phyloP scores from a whole-genome alignment of 1,140 invertebrate species.

The Calephelis virginiensis region DNA sequence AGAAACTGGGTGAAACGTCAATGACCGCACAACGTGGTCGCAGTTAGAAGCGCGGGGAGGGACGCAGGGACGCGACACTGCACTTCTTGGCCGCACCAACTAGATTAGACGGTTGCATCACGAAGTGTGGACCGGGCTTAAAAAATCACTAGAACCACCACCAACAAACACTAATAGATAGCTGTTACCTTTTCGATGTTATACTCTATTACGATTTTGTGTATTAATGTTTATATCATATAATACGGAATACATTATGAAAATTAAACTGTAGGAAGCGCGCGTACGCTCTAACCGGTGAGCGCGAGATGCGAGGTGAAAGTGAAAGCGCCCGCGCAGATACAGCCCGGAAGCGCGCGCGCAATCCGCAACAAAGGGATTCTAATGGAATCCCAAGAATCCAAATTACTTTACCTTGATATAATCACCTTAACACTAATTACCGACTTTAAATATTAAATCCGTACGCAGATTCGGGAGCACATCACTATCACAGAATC shows the following conservation, averaged over 20 bases:
- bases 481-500: constrained; percentile 36
- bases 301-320: constrained; percentile 70
- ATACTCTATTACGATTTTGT: constrained; percentile 18
- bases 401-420: neutral
- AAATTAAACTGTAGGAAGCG: constrained; percentile 60
- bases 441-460: constrained; percentile 75
- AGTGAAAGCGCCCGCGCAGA: constrained; percentile 74
- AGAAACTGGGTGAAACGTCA: constrained; percentile 77
- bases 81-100: constrained; percentile 76
- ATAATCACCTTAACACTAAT: constrained; percentile 5
- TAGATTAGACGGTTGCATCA: constrained; percentile 77
- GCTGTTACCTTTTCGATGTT: neutral
- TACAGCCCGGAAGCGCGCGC: constrained; percentile 68
- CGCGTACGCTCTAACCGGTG: constrained; percentile 46
- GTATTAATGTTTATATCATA: constrained; percentile 29
- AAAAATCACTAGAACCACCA: constrained; percentile 44
- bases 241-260: constrained; percentile 51
- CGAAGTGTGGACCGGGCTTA: constrained; percentile 50
- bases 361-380: constrained; percentile 55
- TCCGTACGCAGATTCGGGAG: constrained; percentile 65
- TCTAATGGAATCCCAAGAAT: constrained; percentile 27
- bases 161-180: constrained; percentile 15
- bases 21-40: constrained; percentile 69
- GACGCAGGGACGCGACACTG: constrained; percentile 75
- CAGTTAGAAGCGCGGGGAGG: constrained; percentile 64